Base-by-base conservation (phyloP, 2,113 vertebrate species). In the Lucifuga dentata region DNA sequence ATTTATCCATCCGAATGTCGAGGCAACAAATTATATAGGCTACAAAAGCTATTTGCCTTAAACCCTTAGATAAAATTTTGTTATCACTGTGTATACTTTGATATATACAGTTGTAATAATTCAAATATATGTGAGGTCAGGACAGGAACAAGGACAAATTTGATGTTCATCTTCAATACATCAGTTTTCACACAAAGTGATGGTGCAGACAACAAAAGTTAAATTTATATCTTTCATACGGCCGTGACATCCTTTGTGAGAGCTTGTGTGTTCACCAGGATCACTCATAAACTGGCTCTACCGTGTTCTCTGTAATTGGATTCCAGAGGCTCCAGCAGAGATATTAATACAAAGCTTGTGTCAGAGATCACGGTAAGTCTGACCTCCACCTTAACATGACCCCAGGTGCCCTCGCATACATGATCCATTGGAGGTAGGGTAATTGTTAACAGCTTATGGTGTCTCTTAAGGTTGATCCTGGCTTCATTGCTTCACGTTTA, bases 271-370 rank as follows among this genome's bases (percentile, higher is more conserved):
- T 45, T 41, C n/a, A 12, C 26, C 8, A 8, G 66, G 23, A 36
- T 70, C 39, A 50, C 23, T 16, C 46, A 41, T 20, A 53, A 63
- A 43, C 24, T 2, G 44, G 51, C 46, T 67, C 45, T 71, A 41
- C 41, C 29, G 57, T 85, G 73, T 56, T 64, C 50, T 71, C 44
- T 72, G 43, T 89, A 88, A 90, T 88, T 87, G 81, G 88, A 88
- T 90, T 85, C n/a, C 45, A 80, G 33, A 51, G 61, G 81, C 80
- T 83, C 63, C 61, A 17, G 67, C 52, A 5, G 74, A 82, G 80
- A 77, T 85, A 78, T 79, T 80, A 81, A 86, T 81, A 73, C 73
- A 73, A 53, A 45, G 59, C 73, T 58, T 55, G 72, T 58, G 71
- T 20, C 23, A 24, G 46, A 73, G 64, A 59, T 77, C 71, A 68